A percentile compares a stretch with the other conserved stretches of the same genome.
Conservation (phyloP, 2,888 invertebrate species). For the Eustalomyia histrio region DNA sequence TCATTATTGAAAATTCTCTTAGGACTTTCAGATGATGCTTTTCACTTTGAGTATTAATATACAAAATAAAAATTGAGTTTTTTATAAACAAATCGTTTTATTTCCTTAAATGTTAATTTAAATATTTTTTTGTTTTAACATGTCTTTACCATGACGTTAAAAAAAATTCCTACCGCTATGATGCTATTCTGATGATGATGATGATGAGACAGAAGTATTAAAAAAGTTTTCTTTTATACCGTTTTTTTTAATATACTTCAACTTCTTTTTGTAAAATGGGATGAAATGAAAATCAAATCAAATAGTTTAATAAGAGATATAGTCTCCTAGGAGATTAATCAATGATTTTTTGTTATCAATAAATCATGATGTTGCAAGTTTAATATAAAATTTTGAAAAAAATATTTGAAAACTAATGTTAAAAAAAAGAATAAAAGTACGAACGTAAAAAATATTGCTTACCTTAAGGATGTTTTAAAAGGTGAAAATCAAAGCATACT, state of each 20-base stretch:
- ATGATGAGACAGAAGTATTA: slow-evolving; percentile 33
- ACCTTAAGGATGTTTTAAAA: background rate
- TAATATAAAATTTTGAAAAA: background rate
- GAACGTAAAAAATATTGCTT: background rate
- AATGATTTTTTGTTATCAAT: slow-evolving; percentile 18
- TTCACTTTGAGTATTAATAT: background rate
- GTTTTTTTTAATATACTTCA: slow-evolving; percentile 50
- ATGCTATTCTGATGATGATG: background rate
- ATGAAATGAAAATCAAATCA: slow-evolving; percentile 38
- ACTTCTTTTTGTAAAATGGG: slow-evolving; percentile 10
- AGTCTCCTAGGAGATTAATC: slow-evolving; percentile 62
- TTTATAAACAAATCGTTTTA: slow-evolving; percentile 27
- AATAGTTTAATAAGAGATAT: slow-evolving; percentile 43
- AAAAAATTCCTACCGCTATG: background rate
- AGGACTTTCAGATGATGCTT: slow-evolving; percentile 32
- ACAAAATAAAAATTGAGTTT: background rate
- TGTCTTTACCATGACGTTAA: slow-evolving; percentile 16
- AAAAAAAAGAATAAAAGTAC: no score
- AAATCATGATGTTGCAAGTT: background rate
- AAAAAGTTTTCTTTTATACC: slow-evolving; percentile 48
- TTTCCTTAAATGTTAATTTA: slow-evolving; percentile 49
- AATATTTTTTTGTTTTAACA: slow-evolving; percentile 45
- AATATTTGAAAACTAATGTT: no score
- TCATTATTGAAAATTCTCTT: slow-evolving; percentile 51
- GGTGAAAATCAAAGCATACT: background rate